A percentile compares a stretch with the other conserved stretches of the same genome.
phyloP scores from a whole-genome alignment of 2,888 invertebrate genomes.

The Sesamia inferens region DNA sequence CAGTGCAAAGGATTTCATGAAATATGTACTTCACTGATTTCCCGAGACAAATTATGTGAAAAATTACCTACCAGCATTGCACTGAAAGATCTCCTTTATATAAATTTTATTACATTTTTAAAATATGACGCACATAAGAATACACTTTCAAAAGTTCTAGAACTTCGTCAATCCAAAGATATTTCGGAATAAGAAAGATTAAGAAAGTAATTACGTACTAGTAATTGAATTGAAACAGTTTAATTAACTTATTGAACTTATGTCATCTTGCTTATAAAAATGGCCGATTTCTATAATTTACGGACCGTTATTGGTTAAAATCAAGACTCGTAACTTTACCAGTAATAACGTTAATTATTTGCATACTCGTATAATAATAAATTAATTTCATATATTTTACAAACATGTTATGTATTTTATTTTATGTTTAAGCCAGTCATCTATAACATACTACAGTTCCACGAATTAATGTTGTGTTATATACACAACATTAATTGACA shows the following conservation, averaged over 20 bases:
- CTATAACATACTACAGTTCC: too few relatives aligned
- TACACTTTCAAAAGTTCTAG: constrained; percentile 2
- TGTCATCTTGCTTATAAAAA: neutral
- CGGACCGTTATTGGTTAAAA: neutral
- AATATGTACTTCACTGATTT: constrained; percentile 44
- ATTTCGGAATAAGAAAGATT: neutral
- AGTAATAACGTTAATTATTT: too few relatives aligned
- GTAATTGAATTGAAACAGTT: neutral
- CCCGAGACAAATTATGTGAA: constrained; percentile 40
- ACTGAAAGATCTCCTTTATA: constrained; percentile 1
- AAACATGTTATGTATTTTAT: too few relatives aligned
- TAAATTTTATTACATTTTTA: constrained; percentile 12
- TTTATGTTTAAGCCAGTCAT: too few relatives aligned
- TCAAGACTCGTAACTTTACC: too few relatives aligned
- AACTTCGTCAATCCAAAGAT: neutral
- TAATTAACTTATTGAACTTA: neutral
- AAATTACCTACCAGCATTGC: constrained; percentile 14
- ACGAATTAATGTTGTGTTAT: too few relatives aligned
- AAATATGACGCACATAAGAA: neutral
- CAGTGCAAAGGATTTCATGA: constrained; percentile 45
- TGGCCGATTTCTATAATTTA: neutral
- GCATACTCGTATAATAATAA: too few relatives aligned
- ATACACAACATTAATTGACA: too few relatives aligned
- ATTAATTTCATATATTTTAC: too few relatives aligned
- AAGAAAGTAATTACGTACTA: neutral